A percentile compares a stretch with the other conserved stretches of the same genome.
Evolutionary conservation across 2,797 vertebrate species (phyloP).

Genomic region (Mus spretus): DNA sequence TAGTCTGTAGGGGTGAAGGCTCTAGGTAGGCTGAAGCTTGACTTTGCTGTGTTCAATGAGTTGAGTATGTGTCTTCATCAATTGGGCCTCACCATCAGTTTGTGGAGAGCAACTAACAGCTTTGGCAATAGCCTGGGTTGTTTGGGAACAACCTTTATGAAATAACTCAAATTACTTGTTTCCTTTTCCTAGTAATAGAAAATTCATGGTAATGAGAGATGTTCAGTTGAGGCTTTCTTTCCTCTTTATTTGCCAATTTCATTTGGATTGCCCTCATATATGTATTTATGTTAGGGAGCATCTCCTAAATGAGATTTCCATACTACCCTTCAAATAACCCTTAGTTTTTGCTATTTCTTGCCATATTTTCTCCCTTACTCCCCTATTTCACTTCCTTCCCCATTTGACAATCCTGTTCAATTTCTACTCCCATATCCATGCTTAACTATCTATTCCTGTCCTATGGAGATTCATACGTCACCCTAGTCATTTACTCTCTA

Average conservation of each 20-base stretch:
- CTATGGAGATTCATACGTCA: not conserved
- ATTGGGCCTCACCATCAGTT: not conserved
- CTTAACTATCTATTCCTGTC: not conserved
- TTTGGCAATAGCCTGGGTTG: not conserved
- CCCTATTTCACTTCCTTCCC: not conserved
- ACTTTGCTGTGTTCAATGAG: not conserved
- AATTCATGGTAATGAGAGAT: not conserved
- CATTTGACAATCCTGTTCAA: not conserved
- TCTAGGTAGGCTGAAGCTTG: not conserved
- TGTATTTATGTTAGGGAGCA: not conserved
- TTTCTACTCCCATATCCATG: not conserved
- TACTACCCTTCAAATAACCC: not conserved
- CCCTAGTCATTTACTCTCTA: not conserved
- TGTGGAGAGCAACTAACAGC: not conserved
- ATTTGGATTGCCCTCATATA: not conserved
- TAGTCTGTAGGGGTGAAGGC: not conserved
- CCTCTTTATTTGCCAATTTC: not conserved
- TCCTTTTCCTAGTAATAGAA: not conserved
- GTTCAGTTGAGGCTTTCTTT: not conserved
- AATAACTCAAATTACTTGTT: not conserved
- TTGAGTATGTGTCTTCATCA: not conserved
- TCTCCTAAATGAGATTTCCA: not conserved
- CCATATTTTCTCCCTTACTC: not conserved
- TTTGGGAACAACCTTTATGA: not conserved
- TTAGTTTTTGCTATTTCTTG: not conserved